phyloP scores from a whole-genome alignment of 2,888 invertebrate species.

The Eugnorisma glareosa region DNA sequence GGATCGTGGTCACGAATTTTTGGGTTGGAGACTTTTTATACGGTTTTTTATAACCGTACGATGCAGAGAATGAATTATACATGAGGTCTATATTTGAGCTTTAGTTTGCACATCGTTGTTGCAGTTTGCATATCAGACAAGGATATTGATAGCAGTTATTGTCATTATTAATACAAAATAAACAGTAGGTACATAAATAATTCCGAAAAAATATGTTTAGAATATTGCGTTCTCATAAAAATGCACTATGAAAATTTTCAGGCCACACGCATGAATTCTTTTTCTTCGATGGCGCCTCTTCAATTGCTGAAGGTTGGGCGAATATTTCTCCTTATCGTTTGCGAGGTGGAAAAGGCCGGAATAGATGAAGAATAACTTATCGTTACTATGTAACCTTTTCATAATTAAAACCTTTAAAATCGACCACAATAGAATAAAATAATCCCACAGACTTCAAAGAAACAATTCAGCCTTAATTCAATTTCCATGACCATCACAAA shows the following conservation, averaged over 20 bases:
- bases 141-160: not conserved
- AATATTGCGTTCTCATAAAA: not conserved
- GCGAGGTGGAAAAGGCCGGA: not conserved
- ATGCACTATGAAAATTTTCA: too few relatives aligned
- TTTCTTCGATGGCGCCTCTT: not conserved
- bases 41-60: not conserved
- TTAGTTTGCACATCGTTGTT: not conserved
- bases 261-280: not conserved
- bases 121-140: not conserved
- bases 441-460: not conserved
- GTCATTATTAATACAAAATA: not conserved
- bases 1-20: not conserved
- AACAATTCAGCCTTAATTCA: conserved; percentile 4
- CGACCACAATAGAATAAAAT: not conserved
- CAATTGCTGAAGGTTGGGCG: not conserved
- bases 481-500: conserved; percentile 19
- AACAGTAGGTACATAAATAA: not conserved
- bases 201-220: not conserved
- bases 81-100: not conserved
- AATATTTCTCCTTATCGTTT: not conserved
- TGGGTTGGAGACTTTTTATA: not conserved
- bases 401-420: not conserved
- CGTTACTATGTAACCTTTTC: not conserved
- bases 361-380: not conserved
- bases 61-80: not conserved